Evolutionary conservation across 2,113 vertebrate genomes (phyloP).

Genomic region (Zingel zingel): DNA sequence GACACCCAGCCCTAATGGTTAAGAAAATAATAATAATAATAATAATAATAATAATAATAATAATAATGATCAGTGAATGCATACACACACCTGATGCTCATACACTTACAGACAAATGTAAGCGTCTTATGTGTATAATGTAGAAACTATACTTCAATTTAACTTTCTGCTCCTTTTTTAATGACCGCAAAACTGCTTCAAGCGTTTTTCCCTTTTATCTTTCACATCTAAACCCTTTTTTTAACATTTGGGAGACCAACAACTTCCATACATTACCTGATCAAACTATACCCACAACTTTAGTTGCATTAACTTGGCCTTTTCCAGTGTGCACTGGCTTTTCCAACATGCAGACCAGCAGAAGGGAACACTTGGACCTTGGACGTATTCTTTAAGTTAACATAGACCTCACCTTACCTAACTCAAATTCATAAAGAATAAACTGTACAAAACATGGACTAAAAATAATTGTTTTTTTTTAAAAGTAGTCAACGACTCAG

Average conservation of each 20-base stretch:
- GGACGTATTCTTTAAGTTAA: conserved; percentile 59
- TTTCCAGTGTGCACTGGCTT: conserved; percentile 42
- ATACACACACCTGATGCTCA: conserved; percentile 26
- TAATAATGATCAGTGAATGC: conserved; percentile 35
- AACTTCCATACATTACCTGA: neutral
- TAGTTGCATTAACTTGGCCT: neutral
- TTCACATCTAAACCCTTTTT: neutral
- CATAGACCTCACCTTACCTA: conserved; percentile 22
- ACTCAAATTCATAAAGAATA: conserved; percentile 58
- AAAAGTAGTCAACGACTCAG: conserved; percentile 66
- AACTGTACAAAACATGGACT: conserved; percentile 77
- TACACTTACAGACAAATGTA: conserved; percentile 41
- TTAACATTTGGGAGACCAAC: neutral
- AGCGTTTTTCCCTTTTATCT: conserved; percentile 26
- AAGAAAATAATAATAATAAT: conserved; percentile 29
- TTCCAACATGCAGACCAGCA: conserved; percentile 47
- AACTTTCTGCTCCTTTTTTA: conserved; percentile 34
- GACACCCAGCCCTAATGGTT: neutral
- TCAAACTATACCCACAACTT: conserved; percentile 7
- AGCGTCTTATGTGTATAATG: conserved; percentile 36
- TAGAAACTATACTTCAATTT: conserved; percentile 48
- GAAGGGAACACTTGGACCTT: conserved; percentile 35
- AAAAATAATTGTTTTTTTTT: conserved; percentile 74
- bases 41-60: conserved; percentile 28
- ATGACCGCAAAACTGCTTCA: neutral